Percentiles rank a stretch among this genome's conserved stretches.
These are phyloP conservation scores for Drosophila orena DNA, from an alignment of 1,140 invertebrate genomes.

Conservation along the genomic window DNA sequence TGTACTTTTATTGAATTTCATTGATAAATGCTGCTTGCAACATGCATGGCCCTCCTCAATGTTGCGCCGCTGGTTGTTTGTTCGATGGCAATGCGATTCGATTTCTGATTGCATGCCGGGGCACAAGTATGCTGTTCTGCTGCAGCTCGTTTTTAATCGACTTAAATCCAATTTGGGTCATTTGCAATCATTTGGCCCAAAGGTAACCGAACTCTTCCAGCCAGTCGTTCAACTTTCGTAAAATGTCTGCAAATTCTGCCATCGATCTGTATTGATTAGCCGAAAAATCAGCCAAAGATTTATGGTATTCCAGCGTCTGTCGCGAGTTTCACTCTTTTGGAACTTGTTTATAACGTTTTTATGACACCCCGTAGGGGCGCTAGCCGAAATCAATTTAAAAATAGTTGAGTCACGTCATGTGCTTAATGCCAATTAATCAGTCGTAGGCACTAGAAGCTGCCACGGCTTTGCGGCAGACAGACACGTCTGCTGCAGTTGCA, in stretches of 20 bases:
- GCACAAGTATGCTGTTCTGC: constrained; percentile 19
- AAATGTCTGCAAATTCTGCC: constrained; percentile 41
- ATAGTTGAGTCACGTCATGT: constrained; percentile 52
- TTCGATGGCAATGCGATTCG: constrained; percentile 78
- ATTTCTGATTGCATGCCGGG: constrained; percentile 69
- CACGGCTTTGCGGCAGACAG: neutral
- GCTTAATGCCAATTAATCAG: constrained; percentile 36
- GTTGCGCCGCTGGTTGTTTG: constrained; percentile 63
- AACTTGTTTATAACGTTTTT: constrained; percentile 61
- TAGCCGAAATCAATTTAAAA: constrained; percentile 34
- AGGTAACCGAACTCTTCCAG: constrained; percentile 49
- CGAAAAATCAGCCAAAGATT: constrained; percentile 3
- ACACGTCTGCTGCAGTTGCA: constrained; percentile 11
- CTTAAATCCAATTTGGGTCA: constrained; percentile 73
- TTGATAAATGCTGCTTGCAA: constrained; percentile 71
- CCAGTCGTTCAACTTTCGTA: constrained; percentile 72
- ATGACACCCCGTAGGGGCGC: constrained; percentile 19
- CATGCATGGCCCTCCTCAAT: constrained; percentile 45
- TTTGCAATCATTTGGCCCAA: constrained; percentile 62
- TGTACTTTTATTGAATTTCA: constrained; percentile 60
- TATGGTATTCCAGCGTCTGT: constrained; percentile 18
- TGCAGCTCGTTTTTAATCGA: constrained; percentile 45
- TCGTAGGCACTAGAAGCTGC: constrained; percentile 23
- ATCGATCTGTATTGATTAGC: constrained; percentile 64
- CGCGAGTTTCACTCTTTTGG: constrained; percentile 31